A percentile compares a stretch with the other conserved stretches of the same genome.
Conservation (phyloP, 2,113 vertebrate species). For the Muntiacus muntjak region DNA sequence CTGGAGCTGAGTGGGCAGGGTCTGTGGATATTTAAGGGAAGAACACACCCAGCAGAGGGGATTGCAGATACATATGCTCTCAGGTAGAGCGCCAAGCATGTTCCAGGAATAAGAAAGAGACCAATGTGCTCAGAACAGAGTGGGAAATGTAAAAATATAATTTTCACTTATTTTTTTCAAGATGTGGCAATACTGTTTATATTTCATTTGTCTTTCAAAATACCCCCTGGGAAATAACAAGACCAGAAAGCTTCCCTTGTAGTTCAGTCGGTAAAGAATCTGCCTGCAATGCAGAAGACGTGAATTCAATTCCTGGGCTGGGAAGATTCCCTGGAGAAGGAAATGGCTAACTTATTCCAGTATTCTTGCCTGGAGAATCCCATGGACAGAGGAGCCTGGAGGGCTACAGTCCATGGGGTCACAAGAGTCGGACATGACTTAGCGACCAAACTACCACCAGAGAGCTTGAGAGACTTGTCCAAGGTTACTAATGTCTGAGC, state of each 20-base stretch:
- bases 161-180: neutral
- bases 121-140: neutral
- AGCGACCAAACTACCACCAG: neutral
- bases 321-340: neutral
- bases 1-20: neutral
- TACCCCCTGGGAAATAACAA: neutral
- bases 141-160: neutral
- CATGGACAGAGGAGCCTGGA: neutral
- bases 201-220: neutral
- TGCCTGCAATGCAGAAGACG: neutral
- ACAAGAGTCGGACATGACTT: neutral
- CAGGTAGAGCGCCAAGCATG: accelerated
- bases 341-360: neutral
- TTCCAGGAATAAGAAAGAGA: neutral
- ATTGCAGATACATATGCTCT: accelerated
- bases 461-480: neutral
- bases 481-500: neutral
- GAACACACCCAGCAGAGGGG: neutral
- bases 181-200: neutral
- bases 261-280: neutral
- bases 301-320: neutral
- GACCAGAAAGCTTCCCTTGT: neutral
- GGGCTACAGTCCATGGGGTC: neutral
- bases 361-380: neutral
- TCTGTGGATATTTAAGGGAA: neutral